Evolutionary conservation across 2,888 invertebrate genomes (phyloP).

Genomic region (Bruchidius siliquastri): DNA sequence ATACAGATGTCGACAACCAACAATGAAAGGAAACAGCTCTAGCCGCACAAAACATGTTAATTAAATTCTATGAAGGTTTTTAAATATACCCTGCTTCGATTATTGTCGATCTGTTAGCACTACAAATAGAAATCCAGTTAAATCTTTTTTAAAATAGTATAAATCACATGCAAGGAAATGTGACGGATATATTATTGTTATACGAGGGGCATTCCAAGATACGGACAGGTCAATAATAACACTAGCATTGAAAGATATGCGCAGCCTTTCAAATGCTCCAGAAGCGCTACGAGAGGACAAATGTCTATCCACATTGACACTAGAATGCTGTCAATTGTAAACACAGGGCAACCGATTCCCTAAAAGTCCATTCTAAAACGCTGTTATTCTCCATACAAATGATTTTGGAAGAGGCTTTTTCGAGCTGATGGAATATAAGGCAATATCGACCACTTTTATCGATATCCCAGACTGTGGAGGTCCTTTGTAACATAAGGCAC

Average conservation of each 20-base stretch:
- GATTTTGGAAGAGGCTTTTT: no score
- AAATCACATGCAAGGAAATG: constrained; percentile 28
- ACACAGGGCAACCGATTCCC: no score
- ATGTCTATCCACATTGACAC: no score
- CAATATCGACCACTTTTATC: no score
- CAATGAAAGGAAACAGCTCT: neutral
- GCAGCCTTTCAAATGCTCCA: no score
- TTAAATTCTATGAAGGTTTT: neutral
- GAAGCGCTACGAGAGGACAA: no score
- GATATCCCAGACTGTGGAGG: no score
- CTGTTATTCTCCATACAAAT: no score
- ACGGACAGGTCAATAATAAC: neutral
- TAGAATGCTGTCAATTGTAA: no score
- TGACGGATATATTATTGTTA: constrained; percentile 7
- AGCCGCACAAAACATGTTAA: neutral
- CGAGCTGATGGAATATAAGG: no score
- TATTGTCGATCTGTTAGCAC: constrained; percentile 1
- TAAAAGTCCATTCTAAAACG: no score
- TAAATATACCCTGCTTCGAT: neutral
- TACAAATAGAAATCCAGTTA: constrained; percentile 20
- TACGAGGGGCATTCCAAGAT: neutral
- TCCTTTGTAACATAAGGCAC: no score
- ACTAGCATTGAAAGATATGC: neutral
- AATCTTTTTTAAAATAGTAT: constrained; percentile 15
- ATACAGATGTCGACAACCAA: neutral